These are phyloP conservation scores for Melitaea cinxia DNA, from an alignment of 1,140 invertebrate species.

Conservation along the genomic window DNA sequence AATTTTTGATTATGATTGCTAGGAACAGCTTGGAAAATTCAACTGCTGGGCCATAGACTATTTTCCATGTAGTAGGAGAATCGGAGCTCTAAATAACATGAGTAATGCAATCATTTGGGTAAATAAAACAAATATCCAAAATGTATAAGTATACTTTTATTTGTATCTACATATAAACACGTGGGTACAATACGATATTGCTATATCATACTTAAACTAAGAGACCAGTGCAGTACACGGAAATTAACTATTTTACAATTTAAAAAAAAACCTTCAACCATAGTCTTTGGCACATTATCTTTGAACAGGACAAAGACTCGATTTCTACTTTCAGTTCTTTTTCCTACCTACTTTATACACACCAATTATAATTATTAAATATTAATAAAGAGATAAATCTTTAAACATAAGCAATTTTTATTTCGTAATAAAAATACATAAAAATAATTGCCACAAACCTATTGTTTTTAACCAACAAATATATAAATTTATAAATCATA, in stretches of 20 bases:
- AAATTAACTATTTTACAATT: constrained; percentile 51
- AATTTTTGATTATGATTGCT: too few species aligned
- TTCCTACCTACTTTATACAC: constrained; percentile 60
- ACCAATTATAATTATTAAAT: constrained; percentile 17
- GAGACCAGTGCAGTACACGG: constrained; percentile 74
- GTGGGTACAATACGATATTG: constrained; percentile 68
- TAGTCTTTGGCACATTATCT: constrained; percentile 80
- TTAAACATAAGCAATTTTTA: neutral
- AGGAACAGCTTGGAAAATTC: too few species aligned
- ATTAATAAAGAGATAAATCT: constrained; percentile 6
- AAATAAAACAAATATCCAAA: constrained; percentile 50
- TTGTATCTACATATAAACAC: constrained; percentile 80
- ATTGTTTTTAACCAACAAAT: neutral
- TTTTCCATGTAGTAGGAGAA: too few species aligned
- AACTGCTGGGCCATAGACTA: too few species aligned
- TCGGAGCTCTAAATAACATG: too few species aligned
- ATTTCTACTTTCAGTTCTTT: constrained; percentile 65
- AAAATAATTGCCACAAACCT: neutral
- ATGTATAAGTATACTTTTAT: constrained; percentile 73
- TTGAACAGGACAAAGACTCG: constrained; percentile 77
- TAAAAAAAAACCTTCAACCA: constrained; percentile 60
- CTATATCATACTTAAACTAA: constrained; percentile 69
- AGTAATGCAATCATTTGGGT: neutral
- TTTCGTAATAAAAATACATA: constrained; percentile 1
- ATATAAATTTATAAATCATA: neutral